Evolutionary conservation across 1,140 invertebrate species (phyloP), one percentile per base, ranked within the genome.

Genomic region (Cydia splendana): DNA sequence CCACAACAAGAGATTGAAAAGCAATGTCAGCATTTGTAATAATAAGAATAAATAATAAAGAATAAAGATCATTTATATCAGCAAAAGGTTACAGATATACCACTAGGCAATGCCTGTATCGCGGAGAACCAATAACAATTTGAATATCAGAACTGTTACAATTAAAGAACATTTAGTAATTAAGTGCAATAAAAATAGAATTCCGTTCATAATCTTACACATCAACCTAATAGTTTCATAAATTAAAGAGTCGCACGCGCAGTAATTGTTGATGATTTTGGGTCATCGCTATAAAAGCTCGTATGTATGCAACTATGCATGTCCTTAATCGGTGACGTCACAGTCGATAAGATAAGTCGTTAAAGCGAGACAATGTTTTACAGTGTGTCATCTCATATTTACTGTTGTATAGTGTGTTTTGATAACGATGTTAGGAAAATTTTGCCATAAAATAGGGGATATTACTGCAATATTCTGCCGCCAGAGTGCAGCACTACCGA

Each of bases 261-360:
- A 62, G 20, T 62, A 62, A 62, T 62, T 62, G 57, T 24, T 62
- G 57, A 12, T 62, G 9, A 24, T 62, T 62, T 62, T 62, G 57
- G 57, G 57, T 62, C 57, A 62, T n/a, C 57, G 57, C 20, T 24
- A 20, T 24, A 62, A 57, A 57, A 62, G 57, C 57, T 62, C 15
- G 18, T 62, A 20, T 53, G 48, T 15, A 13, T 10, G 3, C 0
- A 1, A n/a, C 13, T 10, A 20, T 20, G 53, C 15, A 20, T 62
- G 53, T 62, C 53, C 53, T 62, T 62, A 57, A 57, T 62, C 57
- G 18, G 20, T 62, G 18, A 62, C 57, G 57, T 62, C 57, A 62
- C 20, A 2, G 57, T 24, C 57, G 57, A 62, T 62, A 24, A 62
- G 57, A 62, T 62, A 62, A 62, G 57, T 24, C 57, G 18, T 6